Evolutionary conservation across 2,888 invertebrate species (phyloP).

Genomic region (Operophtera brumata): DNA sequence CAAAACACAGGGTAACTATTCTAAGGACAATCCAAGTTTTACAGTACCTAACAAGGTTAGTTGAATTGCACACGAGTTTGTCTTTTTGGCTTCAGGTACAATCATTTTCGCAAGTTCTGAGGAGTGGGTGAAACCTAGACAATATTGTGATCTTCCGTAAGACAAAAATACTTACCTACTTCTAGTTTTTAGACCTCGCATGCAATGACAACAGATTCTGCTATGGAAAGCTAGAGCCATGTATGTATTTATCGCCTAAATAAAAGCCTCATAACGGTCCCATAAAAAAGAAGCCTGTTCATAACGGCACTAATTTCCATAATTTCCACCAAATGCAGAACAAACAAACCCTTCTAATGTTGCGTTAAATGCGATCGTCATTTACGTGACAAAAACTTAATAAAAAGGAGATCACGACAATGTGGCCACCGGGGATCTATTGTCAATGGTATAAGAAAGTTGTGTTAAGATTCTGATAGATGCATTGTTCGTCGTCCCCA

Average conservation of each 20-base stretch:
- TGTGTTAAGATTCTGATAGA: conserved; percentile 61
- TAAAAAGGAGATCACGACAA: conserved; percentile 62
- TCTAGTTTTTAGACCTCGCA: neutral
- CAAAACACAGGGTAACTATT: too few relatives aligned
- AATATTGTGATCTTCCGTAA: too few relatives aligned
- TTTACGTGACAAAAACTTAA: conserved; percentile 49
- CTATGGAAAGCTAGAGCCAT: neutral
- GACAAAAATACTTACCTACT: too few relatives aligned
- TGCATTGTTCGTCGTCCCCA: conserved; percentile 24
- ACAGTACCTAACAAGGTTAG: too few relatives aligned
- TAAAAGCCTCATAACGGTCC: neutral
- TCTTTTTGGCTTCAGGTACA: too few relatives aligned
- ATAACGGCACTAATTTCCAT: conserved; percentile 58
- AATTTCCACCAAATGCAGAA: conserved; percentile 58
- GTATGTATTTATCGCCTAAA: neutral
- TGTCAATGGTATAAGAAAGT: conserved; percentile 72
- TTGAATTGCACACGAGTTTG: too few relatives aligned
- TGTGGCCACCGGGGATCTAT: conserved; percentile 64
- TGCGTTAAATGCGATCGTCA: conserved; percentile 70
- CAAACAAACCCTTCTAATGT: conserved; percentile 70
- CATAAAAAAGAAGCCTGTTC: conserved; percentile 11
- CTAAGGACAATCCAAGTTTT: too few relatives aligned
- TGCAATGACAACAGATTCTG: neutral
- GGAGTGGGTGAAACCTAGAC: too few relatives aligned
- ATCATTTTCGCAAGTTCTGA: too few relatives aligned